These are phyloP conservation scores for Apamea crenata DNA, from an alignment of 2,888 invertebrate species.

Conservation along the genomic window DNA sequence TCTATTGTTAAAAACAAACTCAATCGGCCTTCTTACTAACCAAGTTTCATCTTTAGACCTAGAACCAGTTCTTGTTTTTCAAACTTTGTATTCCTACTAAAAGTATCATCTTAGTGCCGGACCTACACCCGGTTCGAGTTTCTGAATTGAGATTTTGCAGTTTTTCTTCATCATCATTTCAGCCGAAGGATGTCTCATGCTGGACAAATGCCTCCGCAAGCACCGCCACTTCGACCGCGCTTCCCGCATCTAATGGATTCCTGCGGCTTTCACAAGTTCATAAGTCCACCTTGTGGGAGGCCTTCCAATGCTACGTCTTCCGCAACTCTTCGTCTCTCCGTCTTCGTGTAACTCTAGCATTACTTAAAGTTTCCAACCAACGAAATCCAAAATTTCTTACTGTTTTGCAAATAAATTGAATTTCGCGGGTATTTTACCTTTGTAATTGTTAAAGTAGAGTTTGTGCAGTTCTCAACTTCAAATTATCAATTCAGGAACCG, in stretches of 20 bases:
- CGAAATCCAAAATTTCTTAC: background rate
- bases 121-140: background rate
- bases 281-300: background rate
- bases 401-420: background rate
- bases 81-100: background rate
- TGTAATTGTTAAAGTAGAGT: background rate
- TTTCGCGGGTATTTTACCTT: too few species aligned
- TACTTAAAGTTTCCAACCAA: background rate
- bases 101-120: background rate
- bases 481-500: background rate
- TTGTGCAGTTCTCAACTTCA: background rate
- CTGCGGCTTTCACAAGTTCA: background rate
- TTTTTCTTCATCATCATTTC: background rate
- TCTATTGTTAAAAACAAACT: background rate
- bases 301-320: background rate
- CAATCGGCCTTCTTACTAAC: background rate
- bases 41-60: background rate
- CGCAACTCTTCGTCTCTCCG: background rate
- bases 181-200: background rate
- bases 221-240: too few species aligned
- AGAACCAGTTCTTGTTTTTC: background rate
- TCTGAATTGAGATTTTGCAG: background rate
- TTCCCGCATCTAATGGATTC: too few species aligned
- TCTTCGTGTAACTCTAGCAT: background rate
- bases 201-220: background rate